phyloP scores from a whole-genome alignment of 2,797 vertebrate genomes.

The Siniperca undulata region DNA sequence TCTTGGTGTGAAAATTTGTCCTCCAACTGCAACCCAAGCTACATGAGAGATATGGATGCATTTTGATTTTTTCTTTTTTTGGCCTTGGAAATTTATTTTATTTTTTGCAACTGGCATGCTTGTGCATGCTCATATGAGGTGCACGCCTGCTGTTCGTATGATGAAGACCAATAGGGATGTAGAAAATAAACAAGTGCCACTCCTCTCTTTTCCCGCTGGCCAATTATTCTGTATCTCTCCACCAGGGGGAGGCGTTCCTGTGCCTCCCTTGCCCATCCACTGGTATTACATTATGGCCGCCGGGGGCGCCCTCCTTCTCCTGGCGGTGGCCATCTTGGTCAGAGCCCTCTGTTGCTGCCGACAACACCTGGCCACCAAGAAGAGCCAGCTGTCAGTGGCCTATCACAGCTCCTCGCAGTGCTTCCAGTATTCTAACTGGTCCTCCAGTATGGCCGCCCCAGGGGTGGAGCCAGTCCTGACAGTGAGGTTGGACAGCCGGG shows the following conservation, averaged over 20 bases:
- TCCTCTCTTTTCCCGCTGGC: constrained; percentile 78
- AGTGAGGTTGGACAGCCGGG: constrained; percentile 96
- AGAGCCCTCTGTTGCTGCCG: constrained; percentile 97
- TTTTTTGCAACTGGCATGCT: constrained; percentile 80
- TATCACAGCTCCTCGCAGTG: constrained; percentile 95
- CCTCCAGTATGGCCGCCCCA: constrained; percentile 91
- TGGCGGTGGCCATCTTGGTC: constrained; percentile 95
- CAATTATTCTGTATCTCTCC: constrained; percentile 94
- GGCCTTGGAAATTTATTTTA: constrained; percentile 71
- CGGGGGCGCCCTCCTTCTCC: constrained; percentile 96
- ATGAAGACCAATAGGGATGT: constrained; percentile 64
- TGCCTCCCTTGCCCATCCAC: constrained; percentile 98
- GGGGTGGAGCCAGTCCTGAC: constrained; percentile 96
- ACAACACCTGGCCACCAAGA: constrained; percentile 98
- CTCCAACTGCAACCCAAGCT: constrained; percentile 65
- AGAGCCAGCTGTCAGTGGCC: constrained; percentile 98
- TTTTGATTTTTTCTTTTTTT: constrained; percentile 57
- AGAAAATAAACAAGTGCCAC: constrained; percentile 67
- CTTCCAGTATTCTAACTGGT: constrained; percentile 93
- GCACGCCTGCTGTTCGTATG: constrained; percentile 75
- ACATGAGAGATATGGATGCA: constrained; percentile 70
- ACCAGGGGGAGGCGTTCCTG: constrained; percentile 97
- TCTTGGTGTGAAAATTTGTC: constrained; percentile 81
- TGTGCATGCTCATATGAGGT: constrained; percentile 80
- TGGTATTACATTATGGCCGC: constrained; percentile 99